These are phyloP conservation scores for Spodoptera litura DNA, from an alignment of 1,140 invertebrate genomes.

Conservation along the genomic window DNA sequence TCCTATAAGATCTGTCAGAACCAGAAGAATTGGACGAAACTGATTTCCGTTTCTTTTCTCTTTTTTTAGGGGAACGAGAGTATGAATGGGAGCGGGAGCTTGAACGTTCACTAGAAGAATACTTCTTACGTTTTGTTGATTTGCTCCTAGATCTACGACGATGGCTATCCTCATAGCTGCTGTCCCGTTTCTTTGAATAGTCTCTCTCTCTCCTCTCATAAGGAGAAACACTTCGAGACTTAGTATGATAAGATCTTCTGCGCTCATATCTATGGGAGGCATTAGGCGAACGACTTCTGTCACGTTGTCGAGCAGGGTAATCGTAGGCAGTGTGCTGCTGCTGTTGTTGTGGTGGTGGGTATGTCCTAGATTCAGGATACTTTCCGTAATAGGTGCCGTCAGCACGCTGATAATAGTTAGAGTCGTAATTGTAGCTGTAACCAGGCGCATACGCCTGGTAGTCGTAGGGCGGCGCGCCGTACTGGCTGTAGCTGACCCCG, in stretches of 20 bases:
- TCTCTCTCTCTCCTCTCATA: constrained; percentile 65
- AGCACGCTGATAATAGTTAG: constrained; percentile 70
- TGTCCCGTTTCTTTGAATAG: constrained; percentile 71
- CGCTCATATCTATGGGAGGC: constrained; percentile 59
- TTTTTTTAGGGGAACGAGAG: constrained; percentile 62
- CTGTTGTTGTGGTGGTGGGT: constrained; percentile 59
- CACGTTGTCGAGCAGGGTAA: constrained; percentile 55
- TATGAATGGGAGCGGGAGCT: constrained; percentile 74
- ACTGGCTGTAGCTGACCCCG: constrained; percentile 81
- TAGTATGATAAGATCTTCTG: constrained; percentile 60
- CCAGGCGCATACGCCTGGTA: constrained; percentile 70
- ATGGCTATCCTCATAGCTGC: constrained; percentile 62
- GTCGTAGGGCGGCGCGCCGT: constrained; percentile 73
- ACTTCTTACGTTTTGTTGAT: constrained; percentile 60
- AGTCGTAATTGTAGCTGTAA: constrained; percentile 77
- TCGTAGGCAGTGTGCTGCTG: constrained; percentile 56
- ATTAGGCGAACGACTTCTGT: constrained; percentile 57
- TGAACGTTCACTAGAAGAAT: constrained; percentile 71
- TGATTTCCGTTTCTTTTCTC: constrained; percentile 63
- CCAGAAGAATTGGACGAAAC: constrained; percentile 65
- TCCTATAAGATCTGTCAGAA: constrained; percentile 72
- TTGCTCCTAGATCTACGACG: constrained; percentile 65
- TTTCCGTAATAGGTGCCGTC: constrained; percentile 68
- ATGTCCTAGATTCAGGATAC: constrained; percentile 61
- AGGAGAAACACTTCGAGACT: constrained; percentile 74